Evolutionary conservation across 2,113 vertebrate genomes (phyloP).

Genomic region (Ailurus styani): DNA sequence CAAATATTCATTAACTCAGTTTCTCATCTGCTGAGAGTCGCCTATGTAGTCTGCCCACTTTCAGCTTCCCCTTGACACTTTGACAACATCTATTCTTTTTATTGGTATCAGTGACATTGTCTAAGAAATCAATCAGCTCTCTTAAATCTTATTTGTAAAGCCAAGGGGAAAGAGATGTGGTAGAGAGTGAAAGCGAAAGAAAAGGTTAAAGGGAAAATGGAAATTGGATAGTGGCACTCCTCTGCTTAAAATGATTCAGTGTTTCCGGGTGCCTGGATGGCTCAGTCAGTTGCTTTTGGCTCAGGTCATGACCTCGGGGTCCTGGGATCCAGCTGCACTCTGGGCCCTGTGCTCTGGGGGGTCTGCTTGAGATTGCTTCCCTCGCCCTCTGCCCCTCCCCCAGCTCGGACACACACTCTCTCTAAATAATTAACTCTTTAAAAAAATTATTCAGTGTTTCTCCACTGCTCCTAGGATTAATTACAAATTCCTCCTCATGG

Average conservation of each 20-base stretch:
- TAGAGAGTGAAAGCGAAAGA: not conserved
- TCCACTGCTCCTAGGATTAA: not conserved
- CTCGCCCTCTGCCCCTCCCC: not conserved
- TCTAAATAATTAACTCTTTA: not conserved
- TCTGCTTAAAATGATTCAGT: not conserved
- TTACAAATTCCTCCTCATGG: not conserved
- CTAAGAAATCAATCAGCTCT: not conserved
- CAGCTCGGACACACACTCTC: not conserved
- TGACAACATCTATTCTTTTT: not conserved
- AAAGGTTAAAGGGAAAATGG: not conserved
- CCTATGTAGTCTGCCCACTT: not conserved
- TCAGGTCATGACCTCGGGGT: not conserved
- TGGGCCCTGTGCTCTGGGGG: not conserved
- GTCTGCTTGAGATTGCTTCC: not conserved
- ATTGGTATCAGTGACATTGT: not conserved
- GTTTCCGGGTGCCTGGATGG: not conserved
- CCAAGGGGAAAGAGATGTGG: not conserved
- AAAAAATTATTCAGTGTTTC: not conserved
- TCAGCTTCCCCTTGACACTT: not conserved
- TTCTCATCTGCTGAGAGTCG: not conserved
- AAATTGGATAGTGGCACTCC: not conserved
- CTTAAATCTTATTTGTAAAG: not conserved
- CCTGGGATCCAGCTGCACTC: not conserved
- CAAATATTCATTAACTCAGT: not conserved
- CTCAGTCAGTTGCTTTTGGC: not conserved